phyloP scores from a whole-genome alignment of 2,888 invertebrate genomes.

The Plutella xylostella region DNA sequence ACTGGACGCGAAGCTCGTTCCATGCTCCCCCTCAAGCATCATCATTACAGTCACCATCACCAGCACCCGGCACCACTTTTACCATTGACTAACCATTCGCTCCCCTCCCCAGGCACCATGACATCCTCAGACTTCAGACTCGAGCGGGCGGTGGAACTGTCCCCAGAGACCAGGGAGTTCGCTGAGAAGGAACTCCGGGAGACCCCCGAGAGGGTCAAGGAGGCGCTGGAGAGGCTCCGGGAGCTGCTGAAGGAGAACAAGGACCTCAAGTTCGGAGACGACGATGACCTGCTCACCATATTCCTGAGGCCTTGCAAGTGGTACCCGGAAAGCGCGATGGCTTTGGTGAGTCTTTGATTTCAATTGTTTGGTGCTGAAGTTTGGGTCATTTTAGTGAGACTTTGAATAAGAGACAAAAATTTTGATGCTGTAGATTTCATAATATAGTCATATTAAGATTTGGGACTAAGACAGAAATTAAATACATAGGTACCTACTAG shows the following conservation, averaged over 20 bases:
- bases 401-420: too few species aligned
- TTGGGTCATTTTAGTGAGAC: too few species aligned
- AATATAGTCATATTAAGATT: too few species aligned
- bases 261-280: slow-evolving; percentile 76
- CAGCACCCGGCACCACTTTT: too few species aligned
- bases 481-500: too few species aligned
- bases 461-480: too few species aligned
- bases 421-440: too few species aligned
- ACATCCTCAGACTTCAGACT: slow-evolving; percentile 61
- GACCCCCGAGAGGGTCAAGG: slow-evolving; percentile 75
- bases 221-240: slow-evolving; percentile 71
- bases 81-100: too few species aligned
- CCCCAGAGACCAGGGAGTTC: slow-evolving; percentile 66
- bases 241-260: slow-evolving; percentile 76
- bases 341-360: slow-evolving; percentile 76
- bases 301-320: slow-evolving; percentile 86
- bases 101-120: slow-evolving; percentile 25
- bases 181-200: slow-evolving; percentile 77
- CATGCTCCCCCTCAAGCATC: too few species aligned
- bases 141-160: slow-evolving; percentile 69
- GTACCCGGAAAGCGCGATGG: slow-evolving; percentile 84
- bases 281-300: slow-evolving; percentile 82
- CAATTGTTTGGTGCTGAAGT: too few species aligned
- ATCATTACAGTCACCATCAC: too few species aligned
- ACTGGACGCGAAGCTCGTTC: too few species aligned